Base-by-base conservation (phyloP, 2,797 vertebrate species). In the Gastrophryne carolinensis region DNA sequence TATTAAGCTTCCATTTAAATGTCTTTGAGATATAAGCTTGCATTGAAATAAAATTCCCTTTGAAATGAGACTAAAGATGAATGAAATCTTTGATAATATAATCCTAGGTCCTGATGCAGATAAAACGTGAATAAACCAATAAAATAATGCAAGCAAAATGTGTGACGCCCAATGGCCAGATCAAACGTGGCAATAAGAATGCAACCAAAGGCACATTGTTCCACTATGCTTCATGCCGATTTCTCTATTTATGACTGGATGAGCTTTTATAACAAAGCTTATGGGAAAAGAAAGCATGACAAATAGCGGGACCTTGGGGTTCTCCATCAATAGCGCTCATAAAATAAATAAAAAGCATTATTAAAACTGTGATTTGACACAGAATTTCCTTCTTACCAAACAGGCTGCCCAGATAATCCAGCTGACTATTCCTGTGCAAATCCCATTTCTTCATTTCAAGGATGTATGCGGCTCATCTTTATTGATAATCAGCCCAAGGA, bases 391-490 rank as follows among this genome's bases (percentile, higher is more conserved):
- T 57, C 10, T 27, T 73, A 82, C 78, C 83, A 73, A 82, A 84
- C 87, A 98, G 97, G 96, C 56, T 99, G 97, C 79, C 95, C 95
- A n/a, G 82, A 85, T 81, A 89, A 89, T 82, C 79, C 81, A 75
- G 91, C 85, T 0, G 74, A 86, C 85, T 87, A 89, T 57, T 86
- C 89, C 84, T 98, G 96, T 85, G 91, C 91, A 86, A 91, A 89
- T 88, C 90, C 89, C 12, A 88, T 90, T 69, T 86, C 89, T 69
- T 88, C 91, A 81, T 98, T 99, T 89, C 96, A 98, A 91, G 98
- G 98, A 26, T 99, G 98, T 71, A 92, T 98, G 92, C 93, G 92
- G 66, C 95, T 98, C 87, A 91, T 99, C 75, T 90, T 91, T 87
- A 92, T 98, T 89, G 95, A 97, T 92, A 91, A 93, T 88, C 96